Base-by-base conservation (phyloP, 1,140 invertebrate species). In the Drosophila mojavensis region DNA sequence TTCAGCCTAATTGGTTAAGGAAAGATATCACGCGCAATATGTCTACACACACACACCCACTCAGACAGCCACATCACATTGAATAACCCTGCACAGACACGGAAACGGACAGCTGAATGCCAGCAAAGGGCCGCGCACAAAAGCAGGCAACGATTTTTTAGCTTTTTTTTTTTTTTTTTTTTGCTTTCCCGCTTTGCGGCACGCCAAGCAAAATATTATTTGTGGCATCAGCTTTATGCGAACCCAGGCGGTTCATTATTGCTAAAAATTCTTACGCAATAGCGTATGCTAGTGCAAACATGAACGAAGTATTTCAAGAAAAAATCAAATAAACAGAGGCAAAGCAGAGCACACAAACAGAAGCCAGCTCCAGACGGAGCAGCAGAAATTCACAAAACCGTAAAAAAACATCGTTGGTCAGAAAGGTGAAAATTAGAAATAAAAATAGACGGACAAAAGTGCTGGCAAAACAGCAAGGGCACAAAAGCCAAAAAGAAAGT, bases 341-440 rank as follows among this genome's bases (percentile, higher is more conserved):
- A 39, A 6, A 30, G 4, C 5, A 5, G 6, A 17, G 51, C 17
- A 47, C 5, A 10, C 47, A 59, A n/a, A 59, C 26, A 20, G 24
- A 43, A 26, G n/a, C 13, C 41, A 30, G 24, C 56, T 47, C 11
- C 26, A 47, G 9, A 47, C 3, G 58, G 20, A 24, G 20, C 36
- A 36, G n/a, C 48, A 28, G 15, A 65, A 17, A 13, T 15, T 33
- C 10, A 63, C 65, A 68, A 60, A 62, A 72, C 60, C 66, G 78
- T 48, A 78, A 84, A 81, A 85, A 75, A 62, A 59, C 15, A 4
- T 13, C 11, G 63, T 56, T 48, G 56, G 36, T 30, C 55, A 41
- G 68, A 88, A 88, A 86, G 83, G 83, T 83, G 72, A 68, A 86
- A 88, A 86, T 88, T 88, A 86, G 73, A 82, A 79, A 71, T 63